Conservation (phyloP, 2,888 invertebrate genomes). For the Molorchus minor region DNA sequence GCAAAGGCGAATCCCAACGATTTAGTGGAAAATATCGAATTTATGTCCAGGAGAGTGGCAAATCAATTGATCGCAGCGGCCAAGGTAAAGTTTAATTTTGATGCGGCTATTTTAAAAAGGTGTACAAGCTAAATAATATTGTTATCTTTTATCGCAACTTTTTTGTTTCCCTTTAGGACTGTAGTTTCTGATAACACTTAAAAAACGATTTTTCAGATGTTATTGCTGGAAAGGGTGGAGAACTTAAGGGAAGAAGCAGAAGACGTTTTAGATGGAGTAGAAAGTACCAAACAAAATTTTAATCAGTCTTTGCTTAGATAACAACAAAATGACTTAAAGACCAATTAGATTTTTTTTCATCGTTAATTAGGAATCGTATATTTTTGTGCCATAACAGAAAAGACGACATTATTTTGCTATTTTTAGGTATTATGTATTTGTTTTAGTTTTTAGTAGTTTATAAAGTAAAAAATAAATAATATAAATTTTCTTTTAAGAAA, state of each 20-base stretch:
- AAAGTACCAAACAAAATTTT: slow-evolving; percentile 40
- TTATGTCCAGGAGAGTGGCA: slow-evolving; percentile 78
- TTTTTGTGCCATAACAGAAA: too few relatives aligned
- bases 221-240: slow-evolving; percentile 86
- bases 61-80: slow-evolving; percentile 87
- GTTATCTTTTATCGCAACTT: too few relatives aligned
- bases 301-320: background rate
- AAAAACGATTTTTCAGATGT: slow-evolving; percentile 73
- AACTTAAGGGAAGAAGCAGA: slow-evolving; percentile 86
- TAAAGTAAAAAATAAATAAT: background rate
- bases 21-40: slow-evolving; percentile 72
- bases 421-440: background rate
- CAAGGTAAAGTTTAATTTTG: slow-evolving; percentile 68
- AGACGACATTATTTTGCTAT: too few relatives aligned
- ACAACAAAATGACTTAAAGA: background rate
- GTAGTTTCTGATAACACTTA: background rate
- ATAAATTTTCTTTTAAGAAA: background rate
- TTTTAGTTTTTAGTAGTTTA: background rate
- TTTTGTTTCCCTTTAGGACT: slow-evolving; percentile 13
- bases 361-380: too few relatives aligned
- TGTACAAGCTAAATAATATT: too few relatives aligned
- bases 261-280: slow-evolving; percentile 70
- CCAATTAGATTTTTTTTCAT: background rate
- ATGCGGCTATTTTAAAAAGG: too few relatives aligned
- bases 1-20: slow-evolving; percentile 75